Percentiles rank a stretch among this genome's conserved stretches.
phyloP scores from a whole-genome alignment of 2,113 vertebrate species.

The Prolemur simus region DNA sequence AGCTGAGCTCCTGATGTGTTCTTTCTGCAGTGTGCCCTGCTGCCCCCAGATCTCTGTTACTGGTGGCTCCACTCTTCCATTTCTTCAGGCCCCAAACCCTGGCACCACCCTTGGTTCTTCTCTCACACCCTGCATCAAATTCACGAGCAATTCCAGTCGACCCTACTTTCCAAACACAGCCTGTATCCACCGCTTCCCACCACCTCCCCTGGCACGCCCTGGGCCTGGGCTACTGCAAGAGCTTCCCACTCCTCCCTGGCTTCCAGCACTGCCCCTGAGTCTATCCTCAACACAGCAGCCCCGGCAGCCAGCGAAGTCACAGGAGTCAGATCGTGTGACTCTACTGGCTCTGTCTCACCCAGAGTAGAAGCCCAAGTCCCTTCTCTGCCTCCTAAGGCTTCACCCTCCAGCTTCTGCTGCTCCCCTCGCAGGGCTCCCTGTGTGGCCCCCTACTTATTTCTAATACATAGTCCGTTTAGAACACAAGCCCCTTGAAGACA shows the following conservation, averaged over 20 bases:
- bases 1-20: not conserved
- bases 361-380: not conserved
- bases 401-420: not conserved
- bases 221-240: rapidly evolving
- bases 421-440: not conserved
- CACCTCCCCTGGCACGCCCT: too few relatives aligned
- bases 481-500: not conserved
- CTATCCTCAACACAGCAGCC: not conserved
- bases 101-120: not conserved
- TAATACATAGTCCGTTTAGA: not conserved
- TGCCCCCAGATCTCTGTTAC: not conserved
- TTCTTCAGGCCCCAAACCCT: not conserved
- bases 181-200: rapidly evolving
- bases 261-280: not conserved
- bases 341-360: not conserved
- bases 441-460: not conserved
- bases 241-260: not conserved
- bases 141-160: not conserved
- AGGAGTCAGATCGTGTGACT: not conserved
- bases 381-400: not conserved
- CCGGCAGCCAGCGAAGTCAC: too few relatives aligned
- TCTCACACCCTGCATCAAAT: not conserved
- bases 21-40: rapidly evolving
- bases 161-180: not conserved
- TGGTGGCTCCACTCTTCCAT: not conserved